These are phyloP conservation scores for Peromyscus leucopus DNA, from an alignment of 2,113 vertebrate genomes.

Conservation along the genomic window DNA sequence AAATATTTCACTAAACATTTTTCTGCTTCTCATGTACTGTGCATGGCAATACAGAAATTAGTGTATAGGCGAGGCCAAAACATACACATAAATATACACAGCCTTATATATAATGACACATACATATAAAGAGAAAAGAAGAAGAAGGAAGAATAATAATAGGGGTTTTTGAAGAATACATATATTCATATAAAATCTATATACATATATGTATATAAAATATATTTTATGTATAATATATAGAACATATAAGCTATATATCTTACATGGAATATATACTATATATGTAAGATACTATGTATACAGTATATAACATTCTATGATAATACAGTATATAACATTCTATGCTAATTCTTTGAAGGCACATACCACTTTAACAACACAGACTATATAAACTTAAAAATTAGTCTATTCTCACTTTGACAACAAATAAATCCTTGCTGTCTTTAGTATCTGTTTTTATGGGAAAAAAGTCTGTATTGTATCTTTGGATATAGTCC, in stretches of 20 bases:
- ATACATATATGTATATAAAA: neutral
- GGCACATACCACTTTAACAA: slow-evolving; percentile 12
- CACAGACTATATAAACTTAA: neutral
- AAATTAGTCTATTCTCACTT: slow-evolving; percentile 57
- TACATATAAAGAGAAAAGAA: neutral
- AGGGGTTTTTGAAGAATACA: neutral
- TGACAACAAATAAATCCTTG: slow-evolving; percentile 58
- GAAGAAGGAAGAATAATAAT: neutral
- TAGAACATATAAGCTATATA: neutral
- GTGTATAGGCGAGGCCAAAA: neutral
- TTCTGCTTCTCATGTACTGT: neutral
- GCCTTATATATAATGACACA: neutral
- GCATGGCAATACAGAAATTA: neutral
- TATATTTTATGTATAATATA: neutral
- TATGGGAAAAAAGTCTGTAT: slow-evolving; percentile 50
- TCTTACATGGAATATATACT: neutral
- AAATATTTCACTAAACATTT: neutral
- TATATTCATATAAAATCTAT: neutral
- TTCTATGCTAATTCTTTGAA: neutral
- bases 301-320: neutral
- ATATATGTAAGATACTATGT: neutral
- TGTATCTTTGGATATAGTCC: slow-evolving; percentile 55
- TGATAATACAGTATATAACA: neutral
- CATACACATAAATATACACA: neutral
- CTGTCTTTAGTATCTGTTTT: slow-evolving; percentile 53